A percentile compares a stretch with the other conserved stretches of the same genome.
These are phyloP conservation scores for Drosophila micromelanica DNA, from an alignment of 1,140 invertebrate genomes.

Conservation along the genomic window DNA sequence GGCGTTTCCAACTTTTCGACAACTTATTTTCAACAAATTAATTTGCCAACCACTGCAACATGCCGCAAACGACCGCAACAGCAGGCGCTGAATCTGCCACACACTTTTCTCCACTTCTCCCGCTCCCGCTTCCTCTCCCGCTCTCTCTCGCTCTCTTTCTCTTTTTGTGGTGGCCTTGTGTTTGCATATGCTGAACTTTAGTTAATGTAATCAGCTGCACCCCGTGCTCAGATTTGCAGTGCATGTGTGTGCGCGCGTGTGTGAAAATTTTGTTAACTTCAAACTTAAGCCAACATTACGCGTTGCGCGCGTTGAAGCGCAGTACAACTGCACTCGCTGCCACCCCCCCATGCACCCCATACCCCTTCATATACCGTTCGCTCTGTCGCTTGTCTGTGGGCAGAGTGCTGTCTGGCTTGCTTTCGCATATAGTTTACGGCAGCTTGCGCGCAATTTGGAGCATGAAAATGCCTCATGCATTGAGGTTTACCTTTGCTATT, in stretches of 20 bases:
- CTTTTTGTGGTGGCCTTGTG: conserved; percentile 21
- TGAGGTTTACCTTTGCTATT: conserved; percentile 39
- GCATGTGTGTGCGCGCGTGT: conserved; percentile 38
- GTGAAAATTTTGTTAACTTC: conserved; percentile 75
- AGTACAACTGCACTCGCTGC: conserved; percentile 19
- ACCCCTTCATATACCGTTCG: not conserved
- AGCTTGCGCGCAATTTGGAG: conserved; percentile 42
- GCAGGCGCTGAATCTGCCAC: conserved; percentile 7
- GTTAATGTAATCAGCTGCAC: conserved; percentile 83
- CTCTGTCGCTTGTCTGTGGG: conserved; percentile 7
- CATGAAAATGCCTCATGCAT: conserved; percentile 37
- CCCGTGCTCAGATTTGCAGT: conserved; percentile 54
- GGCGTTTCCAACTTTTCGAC: conserved; percentile 62
- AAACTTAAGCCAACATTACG: conserved; percentile 67
- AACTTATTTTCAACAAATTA: conserved; percentile 84
- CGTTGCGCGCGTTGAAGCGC: conserved; percentile 59
- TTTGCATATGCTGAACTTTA: conserved; percentile 73
- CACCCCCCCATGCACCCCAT: not conserved
- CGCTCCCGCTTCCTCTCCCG: not conserved
- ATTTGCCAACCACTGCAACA: conserved; percentile 61
- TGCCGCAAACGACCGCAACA: conserved; percentile 25
- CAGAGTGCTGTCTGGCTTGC: conserved; percentile 21
- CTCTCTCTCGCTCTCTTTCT: conserved; percentile 10
- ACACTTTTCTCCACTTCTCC: conserved; percentile 7
- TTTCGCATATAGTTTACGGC: conserved; percentile 30